These are phyloP conservation scores for Danio jaintianensis DNA, from an alignment of 2,797 vertebrate genomes.

Conservation along the genomic window DNA sequence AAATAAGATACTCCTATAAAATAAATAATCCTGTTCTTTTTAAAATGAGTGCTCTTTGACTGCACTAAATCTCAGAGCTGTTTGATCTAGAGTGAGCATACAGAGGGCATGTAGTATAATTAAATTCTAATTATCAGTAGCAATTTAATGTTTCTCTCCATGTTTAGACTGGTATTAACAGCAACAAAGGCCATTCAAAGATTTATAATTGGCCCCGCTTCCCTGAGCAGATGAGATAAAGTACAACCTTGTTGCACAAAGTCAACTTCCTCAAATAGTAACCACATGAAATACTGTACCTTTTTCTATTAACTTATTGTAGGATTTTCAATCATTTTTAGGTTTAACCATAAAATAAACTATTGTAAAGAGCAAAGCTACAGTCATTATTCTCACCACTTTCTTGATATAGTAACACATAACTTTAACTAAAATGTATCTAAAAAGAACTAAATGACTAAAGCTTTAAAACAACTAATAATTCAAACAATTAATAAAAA, in stretches of 20 bases:
- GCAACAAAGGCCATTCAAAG: slow-evolving; percentile 41
- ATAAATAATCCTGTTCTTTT: not conserved
- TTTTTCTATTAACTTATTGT: not conserved
- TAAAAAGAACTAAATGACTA: too few relatives aligned
- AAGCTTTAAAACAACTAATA: too few relatives aligned
- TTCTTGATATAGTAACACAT: too few relatives aligned
- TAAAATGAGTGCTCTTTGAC: not conserved
- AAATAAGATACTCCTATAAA: not conserved
- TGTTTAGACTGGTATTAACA: slow-evolving; percentile 20
- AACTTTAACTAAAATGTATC: too few relatives aligned
- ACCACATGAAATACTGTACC: accelerated
- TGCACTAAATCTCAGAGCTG: not conserved
- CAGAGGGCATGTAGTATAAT: slow-evolving; percentile 8
- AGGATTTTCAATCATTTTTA: too few relatives aligned
- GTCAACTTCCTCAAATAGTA: slow-evolving; percentile 13
- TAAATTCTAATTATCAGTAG: slow-evolving; percentile 14
- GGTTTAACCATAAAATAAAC: too few relatives aligned
- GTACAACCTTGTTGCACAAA: slow-evolving; percentile 12
- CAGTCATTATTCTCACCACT: too few relatives aligned
- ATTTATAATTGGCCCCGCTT: slow-evolving; percentile 46
- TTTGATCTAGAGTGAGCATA: not conserved
- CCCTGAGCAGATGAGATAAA: slow-evolving; percentile 34
- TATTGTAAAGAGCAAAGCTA: too few relatives aligned
- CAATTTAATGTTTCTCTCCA: slow-evolving; percentile 16
- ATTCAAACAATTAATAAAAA: too few relatives aligned